Base-by-base conservation (phyloP, 2,113 vertebrate genomes). In the Salvelinus namaycush region DNA sequence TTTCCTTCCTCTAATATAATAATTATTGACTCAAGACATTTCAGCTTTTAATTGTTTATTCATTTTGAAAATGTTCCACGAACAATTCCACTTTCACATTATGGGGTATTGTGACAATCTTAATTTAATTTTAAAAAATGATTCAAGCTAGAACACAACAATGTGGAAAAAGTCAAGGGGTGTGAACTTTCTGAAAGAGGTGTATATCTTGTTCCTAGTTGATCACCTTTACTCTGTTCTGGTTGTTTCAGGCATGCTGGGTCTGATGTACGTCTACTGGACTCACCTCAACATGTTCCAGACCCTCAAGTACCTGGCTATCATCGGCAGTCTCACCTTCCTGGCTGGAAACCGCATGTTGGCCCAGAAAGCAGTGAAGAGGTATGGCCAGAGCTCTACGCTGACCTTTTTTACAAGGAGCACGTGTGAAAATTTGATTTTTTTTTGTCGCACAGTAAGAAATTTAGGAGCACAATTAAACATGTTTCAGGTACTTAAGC, bases 231-330 rank as follows among this genome's bases (percentile, higher is more conserved):
- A 2, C 81, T 60, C 77, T 48, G 0, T 78, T 12, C 22, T 31
- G 77, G 59, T 26, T 65, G 72, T 85, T 86, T 20, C 88, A 99
- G 98, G 97, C 12, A 94, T 97, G 95, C 88, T 99, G 86, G 97
- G 96, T 49, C 95, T 99, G 75, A 98, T 99, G 97, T 99, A 99
- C 24, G 89, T 99, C 74, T 99, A 99, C 91, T 99, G 98, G 98
- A 99, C 97, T 84, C 97, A 98, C 65, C 95, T 99, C 79, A 94
- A 99, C 94, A 99, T 99, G 98, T 99, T 99, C 93, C 97, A 99
- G 92, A 99, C 97, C 12, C 91, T 99, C 81, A 98, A 99, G 91
- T 99, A 99, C 89, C 92, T 99, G 92, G 96, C 97, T 70, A 94
- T 99, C 87, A 90, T 99, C 49, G 97, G 98, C 39, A 94, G 93